phyloP scores from a whole-genome alignment of 2,113 vertebrate genomes.

The Dipodomys ordii region DNA sequence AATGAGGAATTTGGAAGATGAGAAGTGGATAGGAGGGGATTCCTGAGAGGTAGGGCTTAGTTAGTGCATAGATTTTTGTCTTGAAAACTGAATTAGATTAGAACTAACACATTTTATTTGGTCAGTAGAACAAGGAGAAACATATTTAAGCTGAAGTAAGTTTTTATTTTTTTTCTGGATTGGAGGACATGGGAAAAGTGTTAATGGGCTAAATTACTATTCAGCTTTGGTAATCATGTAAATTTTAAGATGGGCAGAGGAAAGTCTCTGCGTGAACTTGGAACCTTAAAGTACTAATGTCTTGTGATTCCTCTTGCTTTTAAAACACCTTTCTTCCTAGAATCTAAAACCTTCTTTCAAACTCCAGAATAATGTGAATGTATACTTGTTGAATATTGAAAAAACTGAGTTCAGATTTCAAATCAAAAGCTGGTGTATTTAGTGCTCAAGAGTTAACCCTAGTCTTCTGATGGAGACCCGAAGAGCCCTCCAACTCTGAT shows the following conservation, averaged over 20 bases:
- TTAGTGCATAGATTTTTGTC: neutral
- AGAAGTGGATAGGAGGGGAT: neutral
- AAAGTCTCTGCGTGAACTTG: neutral
- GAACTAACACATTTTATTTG: neutral
- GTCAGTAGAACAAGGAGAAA: neutral
- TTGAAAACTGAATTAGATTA: neutral
- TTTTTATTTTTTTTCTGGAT: too few species aligned
- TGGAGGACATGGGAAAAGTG: fast-evolving
- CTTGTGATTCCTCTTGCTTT: neutral
- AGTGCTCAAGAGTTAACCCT: constrained; percentile 59
- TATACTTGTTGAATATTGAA: neutral
- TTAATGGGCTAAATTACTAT: neutral
- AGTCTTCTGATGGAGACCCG: constrained; percentile 52
- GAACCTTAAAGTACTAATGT: neutral
- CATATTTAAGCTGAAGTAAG: constrained; percentile 15
- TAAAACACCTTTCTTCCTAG: neutral
- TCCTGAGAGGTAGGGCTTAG: neutral
- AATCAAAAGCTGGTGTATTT: neutral
- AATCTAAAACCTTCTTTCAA: neutral
- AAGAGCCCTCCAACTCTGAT: constrained; percentile 54
- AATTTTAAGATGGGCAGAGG: neutral
- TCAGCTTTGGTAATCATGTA: neutral
- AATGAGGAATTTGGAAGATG: neutral
- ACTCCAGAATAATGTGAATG: neutral
- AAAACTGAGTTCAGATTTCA: constrained; percentile 23